Conservation (phyloP, 2,113 vertebrate species). For the Sus scrofa region DNA sequence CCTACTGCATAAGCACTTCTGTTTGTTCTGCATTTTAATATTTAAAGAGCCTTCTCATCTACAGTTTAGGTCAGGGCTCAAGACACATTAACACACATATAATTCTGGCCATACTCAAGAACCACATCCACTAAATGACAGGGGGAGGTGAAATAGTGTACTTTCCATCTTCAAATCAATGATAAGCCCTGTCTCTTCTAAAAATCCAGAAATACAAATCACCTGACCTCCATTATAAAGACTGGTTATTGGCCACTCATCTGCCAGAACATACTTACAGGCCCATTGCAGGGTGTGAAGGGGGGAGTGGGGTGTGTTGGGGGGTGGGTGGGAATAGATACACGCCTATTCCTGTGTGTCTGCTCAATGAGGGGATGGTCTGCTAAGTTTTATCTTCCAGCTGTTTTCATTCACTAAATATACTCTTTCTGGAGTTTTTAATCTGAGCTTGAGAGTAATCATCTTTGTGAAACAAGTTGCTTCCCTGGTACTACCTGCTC, state of each 20-base stretch:
- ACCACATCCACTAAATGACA: slow-evolving; percentile 62
- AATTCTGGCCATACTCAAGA: slow-evolving; percentile 69
- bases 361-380: background rate
- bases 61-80: slow-evolving; percentile 74
- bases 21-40: slow-evolving; percentile 78
- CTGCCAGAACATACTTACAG: background rate
- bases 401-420: background rate
- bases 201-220: slow-evolving; percentile 70
- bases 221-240: slow-evolving; percentile 58
- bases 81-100: slow-evolving; percentile 66
- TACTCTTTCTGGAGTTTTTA: background rate
- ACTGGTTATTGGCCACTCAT: slow-evolving; percentile 59
- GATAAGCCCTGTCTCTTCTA: slow-evolving; percentile 55
- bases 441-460: background rate
- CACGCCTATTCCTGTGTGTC: accelerated
- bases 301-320: no score
- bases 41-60: slow-evolving; percentile 77
- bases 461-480: slow-evolving; percentile 7
- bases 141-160: slow-evolving; percentile 30
- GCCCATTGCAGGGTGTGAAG: background rate
- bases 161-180: slow-evolving; percentile 45
- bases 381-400: background rate
- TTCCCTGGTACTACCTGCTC: slow-evolving; percentile 67
- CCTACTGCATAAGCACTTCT: slow-evolving; percentile 63
- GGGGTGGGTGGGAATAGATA: background rate